Conservation (phyloP, 2,113 vertebrate species). For the Mustelus asterias region DNA sequence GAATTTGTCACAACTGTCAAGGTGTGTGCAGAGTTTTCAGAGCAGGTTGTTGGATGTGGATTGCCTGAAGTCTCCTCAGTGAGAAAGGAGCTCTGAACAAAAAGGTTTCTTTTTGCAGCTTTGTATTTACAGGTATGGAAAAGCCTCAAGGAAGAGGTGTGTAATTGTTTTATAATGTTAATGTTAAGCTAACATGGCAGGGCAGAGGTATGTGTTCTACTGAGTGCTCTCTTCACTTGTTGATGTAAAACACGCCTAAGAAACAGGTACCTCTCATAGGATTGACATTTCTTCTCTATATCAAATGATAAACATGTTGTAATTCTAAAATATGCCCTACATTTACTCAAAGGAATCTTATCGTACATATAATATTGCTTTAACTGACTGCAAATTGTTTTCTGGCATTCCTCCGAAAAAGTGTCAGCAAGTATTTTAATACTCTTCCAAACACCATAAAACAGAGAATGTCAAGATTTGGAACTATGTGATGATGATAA, state of each 20-base stretch:
- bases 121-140: not conserved
- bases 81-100: not conserved
- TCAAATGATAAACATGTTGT: not conserved
- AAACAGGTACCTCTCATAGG: not conserved
- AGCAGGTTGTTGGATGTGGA: not conserved
- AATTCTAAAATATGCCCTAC: not conserved
- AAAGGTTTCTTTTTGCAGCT: not conserved
- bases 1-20: not conserved
- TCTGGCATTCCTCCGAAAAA: not conserved
- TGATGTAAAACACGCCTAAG: not conserved
- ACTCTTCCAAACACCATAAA: not conserved
- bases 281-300: not conserved
- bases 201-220: not conserved
- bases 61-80: not conserved
- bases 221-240: not conserved
- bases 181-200: not conserved
- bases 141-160: not conserved
- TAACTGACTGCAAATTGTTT: not conserved
- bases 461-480: not conserved
- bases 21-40: not conserved
- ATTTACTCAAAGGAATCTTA: not conserved
- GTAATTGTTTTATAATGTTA: not conserved
- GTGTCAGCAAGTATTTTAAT: not conserved
- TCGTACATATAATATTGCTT: not conserved
- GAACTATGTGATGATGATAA: not conserved